A percentile compares a stretch with the other conserved stretches of the same genome.
These are phyloP conservation scores for Drosophila miranda DNA, from an alignment of 1,140 invertebrate genomes.

Conservation along the genomic window DNA sequence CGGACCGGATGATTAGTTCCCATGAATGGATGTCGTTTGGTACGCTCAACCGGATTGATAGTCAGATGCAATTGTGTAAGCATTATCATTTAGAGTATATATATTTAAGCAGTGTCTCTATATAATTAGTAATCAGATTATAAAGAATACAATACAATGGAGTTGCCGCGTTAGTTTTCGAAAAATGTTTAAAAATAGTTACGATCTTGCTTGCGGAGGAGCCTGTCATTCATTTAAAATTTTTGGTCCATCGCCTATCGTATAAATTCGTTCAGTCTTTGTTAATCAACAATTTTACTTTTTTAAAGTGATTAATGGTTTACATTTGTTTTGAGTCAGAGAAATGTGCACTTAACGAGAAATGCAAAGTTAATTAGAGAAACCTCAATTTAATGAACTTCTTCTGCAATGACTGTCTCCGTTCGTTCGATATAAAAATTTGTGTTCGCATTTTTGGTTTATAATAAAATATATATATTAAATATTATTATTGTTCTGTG, in stretches of 20 bases:
- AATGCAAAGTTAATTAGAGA: neutral
- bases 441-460: constrained; percentile 33
- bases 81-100: constrained; percentile 35
- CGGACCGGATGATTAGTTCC: neutral
- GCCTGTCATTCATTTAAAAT: constrained; percentile 14
- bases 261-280: constrained; percentile 75
- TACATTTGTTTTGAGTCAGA: neutral
- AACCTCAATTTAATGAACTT: neutral
- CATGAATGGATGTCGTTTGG: constrained; percentile 20
- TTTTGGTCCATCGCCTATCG: constrained; percentile 32
- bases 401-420: neutral
- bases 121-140: constrained; percentile 62
- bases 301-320: constrained; percentile 52
- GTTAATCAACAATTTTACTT: constrained; percentile 70
- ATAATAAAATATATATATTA: constrained; percentile 44
- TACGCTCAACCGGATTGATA: constrained; percentile 3
- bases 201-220: constrained; percentile 4
- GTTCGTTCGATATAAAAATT: constrained; percentile 42
- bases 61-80: constrained; percentile 17
- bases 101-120: constrained; percentile 52
- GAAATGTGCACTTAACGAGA: neutral
- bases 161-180: constrained; percentile 55
- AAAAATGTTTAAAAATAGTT: constrained; percentile 51
- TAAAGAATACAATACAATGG: constrained; percentile 54
- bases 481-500: constrained; percentile 39